Evolutionary conservation across 2,888 invertebrate genomes (phyloP).

Genomic region (Aromia moschata): DNA sequence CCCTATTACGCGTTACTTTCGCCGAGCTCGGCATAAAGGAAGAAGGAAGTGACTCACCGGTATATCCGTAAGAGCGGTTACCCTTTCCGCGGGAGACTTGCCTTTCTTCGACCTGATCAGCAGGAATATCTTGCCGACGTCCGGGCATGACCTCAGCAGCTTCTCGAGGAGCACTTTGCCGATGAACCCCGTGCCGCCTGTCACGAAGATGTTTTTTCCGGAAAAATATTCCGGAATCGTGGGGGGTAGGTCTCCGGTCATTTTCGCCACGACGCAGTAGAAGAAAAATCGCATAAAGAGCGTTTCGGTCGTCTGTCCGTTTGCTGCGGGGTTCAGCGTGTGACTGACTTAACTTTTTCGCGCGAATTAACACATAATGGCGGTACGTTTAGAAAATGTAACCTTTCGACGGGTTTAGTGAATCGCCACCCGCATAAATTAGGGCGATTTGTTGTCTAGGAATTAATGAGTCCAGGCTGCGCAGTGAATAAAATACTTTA

Average conservation of each 20-base stretch:
- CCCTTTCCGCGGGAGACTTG: constrained; percentile 71
- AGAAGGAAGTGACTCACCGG: too few species aligned
- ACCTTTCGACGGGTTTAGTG: not conserved
- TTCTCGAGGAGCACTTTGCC: constrained; percentile 70
- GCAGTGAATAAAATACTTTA: too few species aligned
- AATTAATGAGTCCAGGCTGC: too few species aligned
- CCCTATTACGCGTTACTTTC: too few species aligned
- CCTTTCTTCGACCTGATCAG: constrained; percentile 69
- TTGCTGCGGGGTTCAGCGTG: not conserved
- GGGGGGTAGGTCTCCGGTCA: not conserved
- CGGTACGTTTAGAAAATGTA: not conserved
- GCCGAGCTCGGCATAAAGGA: too few species aligned
- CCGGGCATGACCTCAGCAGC: constrained; percentile 67
- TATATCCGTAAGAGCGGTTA: constrained; percentile 61
- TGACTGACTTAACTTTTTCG: not conserved
- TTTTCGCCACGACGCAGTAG: too few species aligned
- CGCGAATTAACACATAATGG: not conserved
- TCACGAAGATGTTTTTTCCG: constrained; percentile 57
- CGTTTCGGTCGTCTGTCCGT: not conserved
- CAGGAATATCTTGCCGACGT: constrained; percentile 66
- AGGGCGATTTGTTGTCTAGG: too few species aligned
- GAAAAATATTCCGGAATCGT: constrained; percentile 1
- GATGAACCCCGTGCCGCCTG: constrained; percentile 67
- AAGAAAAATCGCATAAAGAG: too few species aligned
- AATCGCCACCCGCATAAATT: not conserved